Evolutionary conservation across 2,113 vertebrate species (phyloP).

Genomic region (Ictalurus punctatus): DNA sequence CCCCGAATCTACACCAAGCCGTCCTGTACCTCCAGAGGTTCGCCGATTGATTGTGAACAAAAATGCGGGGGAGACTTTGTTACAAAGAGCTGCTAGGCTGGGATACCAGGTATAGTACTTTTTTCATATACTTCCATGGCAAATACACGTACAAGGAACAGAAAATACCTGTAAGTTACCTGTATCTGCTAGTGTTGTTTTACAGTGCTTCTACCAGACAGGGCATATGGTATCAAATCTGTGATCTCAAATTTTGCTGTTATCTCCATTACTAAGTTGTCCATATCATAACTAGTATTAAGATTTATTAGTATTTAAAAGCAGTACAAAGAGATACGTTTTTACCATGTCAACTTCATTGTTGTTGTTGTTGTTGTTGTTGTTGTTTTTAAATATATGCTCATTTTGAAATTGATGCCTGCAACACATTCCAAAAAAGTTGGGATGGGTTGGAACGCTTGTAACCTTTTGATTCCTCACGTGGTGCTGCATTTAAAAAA

Average conservation of each 20-base stretch:
- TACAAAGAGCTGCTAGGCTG: constrained; percentile 91
- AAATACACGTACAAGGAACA: not conserved
- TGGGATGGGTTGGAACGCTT: not conserved
- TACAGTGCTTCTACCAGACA: not conserved
- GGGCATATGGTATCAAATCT: not conserved
- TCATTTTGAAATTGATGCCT: not conserved
- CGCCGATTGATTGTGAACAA: constrained; percentile 97
- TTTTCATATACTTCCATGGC: not conserved
- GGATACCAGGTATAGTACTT: constrained; percentile 85
- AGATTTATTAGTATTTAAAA: not conserved
- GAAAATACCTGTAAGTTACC: not conserved
- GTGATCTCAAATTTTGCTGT: not conserved
- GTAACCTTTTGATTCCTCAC: not conserved
- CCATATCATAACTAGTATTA: not conserved
- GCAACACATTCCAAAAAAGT: not conserved
- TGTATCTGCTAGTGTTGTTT: not conserved
- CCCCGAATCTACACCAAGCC: constrained; percentile 70
- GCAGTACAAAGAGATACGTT: not conserved
- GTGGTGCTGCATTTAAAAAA: not conserved
- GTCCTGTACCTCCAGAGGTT: constrained; percentile 85
- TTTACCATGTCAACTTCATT: not conserved
- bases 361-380: no score
- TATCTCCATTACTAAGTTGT: not conserved
- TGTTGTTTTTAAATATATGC: not conserved
- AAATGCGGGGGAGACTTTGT: constrained; percentile 92